Evolutionary conservation across 2,888 invertebrate genomes (phyloP).

Genomic region (Temnothorax unifasciatus): DNA sequence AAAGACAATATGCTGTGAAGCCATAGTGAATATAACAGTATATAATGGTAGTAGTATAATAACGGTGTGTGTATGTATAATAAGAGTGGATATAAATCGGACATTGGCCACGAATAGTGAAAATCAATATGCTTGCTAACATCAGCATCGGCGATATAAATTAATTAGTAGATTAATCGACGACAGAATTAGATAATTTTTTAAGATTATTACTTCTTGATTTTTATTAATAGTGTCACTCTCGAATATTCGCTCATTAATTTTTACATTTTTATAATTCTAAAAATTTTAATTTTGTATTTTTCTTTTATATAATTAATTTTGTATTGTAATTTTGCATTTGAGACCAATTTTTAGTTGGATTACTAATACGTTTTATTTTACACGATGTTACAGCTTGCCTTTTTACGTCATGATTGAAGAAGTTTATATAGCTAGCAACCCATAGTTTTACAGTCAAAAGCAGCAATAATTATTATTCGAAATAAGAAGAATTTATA

Average conservation of each 20-base stretch:
- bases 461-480: not conserved
- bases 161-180: not conserved
- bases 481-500: slow-evolving; percentile 11
- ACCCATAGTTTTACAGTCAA: slow-evolving; percentile 33
- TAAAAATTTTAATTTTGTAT: not conserved
- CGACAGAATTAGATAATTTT: not conserved
- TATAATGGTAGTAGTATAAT: not conserved
- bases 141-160: not conserved
- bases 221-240: slow-evolving; percentile 3
- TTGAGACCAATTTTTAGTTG: not conserved
- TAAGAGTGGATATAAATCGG: not conserved
- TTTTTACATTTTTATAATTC: not conserved
- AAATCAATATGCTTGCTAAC: not conserved
- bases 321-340: not conserved
- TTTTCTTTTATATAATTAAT: not conserved
- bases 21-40: not conserved
- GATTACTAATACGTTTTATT: not conserved
- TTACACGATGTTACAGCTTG: not conserved
- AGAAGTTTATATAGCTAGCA: slow-evolving; percentile 16
- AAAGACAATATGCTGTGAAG: not conserved
- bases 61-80: not conserved
- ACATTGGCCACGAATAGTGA: not conserved
- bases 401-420: slow-evolving; percentile 7
- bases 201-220: not conserved
- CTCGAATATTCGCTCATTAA: slow-evolving; percentile 2